Base-by-base conservation (phyloP, 2,888 invertebrate species). In the Arge pagana region DNA sequence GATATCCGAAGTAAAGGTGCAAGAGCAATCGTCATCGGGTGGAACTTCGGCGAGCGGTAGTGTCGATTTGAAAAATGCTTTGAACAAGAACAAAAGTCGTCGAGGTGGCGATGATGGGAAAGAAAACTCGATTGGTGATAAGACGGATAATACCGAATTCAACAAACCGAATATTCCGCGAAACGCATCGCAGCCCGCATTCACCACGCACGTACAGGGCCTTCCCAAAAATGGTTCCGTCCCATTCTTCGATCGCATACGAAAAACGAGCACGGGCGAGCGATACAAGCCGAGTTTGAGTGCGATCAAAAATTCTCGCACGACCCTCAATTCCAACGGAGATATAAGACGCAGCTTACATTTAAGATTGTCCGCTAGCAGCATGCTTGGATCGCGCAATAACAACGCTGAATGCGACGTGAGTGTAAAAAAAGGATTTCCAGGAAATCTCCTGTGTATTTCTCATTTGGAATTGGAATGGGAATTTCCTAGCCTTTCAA, bases 151-250 rank as follows among this genome's bases (percentile, higher is more conserved):
- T 53, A 21, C 24, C 5, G 76, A 76, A 53, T 75, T 75, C 56
- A 71, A 71, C 50, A 79, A 80, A 48, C 76, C 77, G 1, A 79
- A 82, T 64, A 83, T 93, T 73, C 88, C 89, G 0, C 84, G 93
- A 57, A 93, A 93, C 78, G 91, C 91, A 57, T 92, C 91, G 8
- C 93, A 93, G 58, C 92, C 93, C 0, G 91, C 92, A 10, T 91
- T 92, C 75, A 87, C 88, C 16, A 83, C 88, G 6, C 85, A 86
- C 54, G 84, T 84, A 37, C 85, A 85, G 61, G 88, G 87, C 6
- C 72, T 85, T 67, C 92, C 93, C 51, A 93, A 93, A 78, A 93
- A 93, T 71, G 92, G 92, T 35, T 93, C 93, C 3, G 93, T 94
- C 59, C 93, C 93, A 21, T 89, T 91, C 73, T 93, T 94, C 78